A percentile compares a stretch with the other conserved stretches of the same genome.
Evolutionary conservation across 2,113 vertebrate species (phyloP).

Genomic region (Sceloporus undulatus): DNA sequence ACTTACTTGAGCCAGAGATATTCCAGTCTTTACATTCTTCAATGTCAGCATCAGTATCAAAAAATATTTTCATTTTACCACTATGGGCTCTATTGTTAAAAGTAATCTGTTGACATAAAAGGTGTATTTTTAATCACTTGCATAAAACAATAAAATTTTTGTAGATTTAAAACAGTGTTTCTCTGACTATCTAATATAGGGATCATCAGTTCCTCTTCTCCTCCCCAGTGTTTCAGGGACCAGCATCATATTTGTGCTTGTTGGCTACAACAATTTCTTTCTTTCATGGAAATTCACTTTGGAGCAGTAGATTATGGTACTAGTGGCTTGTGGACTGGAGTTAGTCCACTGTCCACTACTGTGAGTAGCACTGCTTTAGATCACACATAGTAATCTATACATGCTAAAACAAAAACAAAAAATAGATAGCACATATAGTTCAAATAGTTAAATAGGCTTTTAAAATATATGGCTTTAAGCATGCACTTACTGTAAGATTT

Average conservation of each 20-base stretch:
- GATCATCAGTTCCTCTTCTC: too few relatives aligned
- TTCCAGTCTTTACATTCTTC: slow-evolving; percentile 88
- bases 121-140: neutral
- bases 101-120: slow-evolving; percentile 83
- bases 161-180: too few relatives aligned
- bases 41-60: slow-evolving; percentile 88
- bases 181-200: too few relatives aligned
- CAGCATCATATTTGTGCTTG: too few relatives aligned
- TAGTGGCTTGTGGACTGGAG: too few relatives aligned
- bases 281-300: too few relatives aligned
- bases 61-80: slow-evolving; percentile 91
- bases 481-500: neutral
- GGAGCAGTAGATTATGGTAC: too few relatives aligned
- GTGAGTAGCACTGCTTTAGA: neutral
- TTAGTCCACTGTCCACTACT: too few relatives aligned
- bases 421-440: neutral
- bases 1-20: slow-evolving; percentile 89
- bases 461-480: neutral
- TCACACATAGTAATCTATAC: neutral
- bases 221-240: too few relatives aligned
- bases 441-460: neutral
- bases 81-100: slow-evolving; percentile 95
- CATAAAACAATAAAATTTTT: neutral
- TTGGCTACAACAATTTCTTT: too few relatives aligned
- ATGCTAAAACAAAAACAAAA: too few relatives aligned